Evolutionary conservation across 2,113 vertebrate species (phyloP).

Genomic region (Pomatostomus ruficeps): DNA sequence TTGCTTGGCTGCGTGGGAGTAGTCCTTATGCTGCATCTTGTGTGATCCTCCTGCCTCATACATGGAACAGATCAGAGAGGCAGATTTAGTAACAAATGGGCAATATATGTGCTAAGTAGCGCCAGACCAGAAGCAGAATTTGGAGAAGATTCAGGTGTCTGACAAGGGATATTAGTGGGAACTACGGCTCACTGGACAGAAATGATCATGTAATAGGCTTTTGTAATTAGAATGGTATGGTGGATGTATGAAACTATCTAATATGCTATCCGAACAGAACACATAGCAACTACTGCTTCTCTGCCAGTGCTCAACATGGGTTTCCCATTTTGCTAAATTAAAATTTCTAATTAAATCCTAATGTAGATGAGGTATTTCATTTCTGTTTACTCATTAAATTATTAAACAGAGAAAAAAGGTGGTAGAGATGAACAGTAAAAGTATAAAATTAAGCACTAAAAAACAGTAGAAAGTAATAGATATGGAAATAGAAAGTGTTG

Average conservation of each 20-base stretch:
- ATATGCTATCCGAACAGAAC: background rate
- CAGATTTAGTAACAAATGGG: background rate
- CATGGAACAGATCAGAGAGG: rapidly evolving
- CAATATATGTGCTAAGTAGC: background rate
- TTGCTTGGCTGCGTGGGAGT: background rate
- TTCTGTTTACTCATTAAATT: background rate
- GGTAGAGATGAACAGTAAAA: background rate
- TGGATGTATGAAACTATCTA: background rate
- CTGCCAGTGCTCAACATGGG: background rate
- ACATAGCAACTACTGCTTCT: background rate
- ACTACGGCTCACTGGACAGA: background rate
- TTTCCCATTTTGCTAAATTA: background rate
- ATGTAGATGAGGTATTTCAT: background rate
- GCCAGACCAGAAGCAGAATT: background rate
- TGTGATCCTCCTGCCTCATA: background rate
- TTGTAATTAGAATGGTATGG: background rate
- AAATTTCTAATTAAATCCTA: background rate
- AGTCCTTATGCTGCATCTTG: background rate
- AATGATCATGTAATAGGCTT: background rate
- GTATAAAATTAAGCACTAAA: background rate
- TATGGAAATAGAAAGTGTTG: background rate
- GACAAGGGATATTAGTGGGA: background rate
- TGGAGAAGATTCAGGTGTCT: background rate
- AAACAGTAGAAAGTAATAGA: background rate
- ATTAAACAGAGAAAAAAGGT: background rate